These are phyloP conservation scores for Leucoraja ocellata DNA, from an alignment of 2,797 vertebrate genomes.

Conservation along the genomic window DNA sequence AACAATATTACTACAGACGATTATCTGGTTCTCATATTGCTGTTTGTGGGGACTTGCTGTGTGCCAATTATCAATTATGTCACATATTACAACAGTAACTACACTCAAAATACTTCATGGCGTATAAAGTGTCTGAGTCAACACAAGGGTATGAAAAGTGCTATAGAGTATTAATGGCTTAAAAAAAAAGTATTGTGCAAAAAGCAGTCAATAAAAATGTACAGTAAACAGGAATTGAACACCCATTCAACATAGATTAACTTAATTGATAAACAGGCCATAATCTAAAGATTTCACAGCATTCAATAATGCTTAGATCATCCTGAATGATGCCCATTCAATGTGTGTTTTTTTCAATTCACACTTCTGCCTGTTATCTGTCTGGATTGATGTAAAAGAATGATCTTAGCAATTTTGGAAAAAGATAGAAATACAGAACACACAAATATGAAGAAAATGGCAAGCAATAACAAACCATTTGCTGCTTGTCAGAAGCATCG, in stretches of 20 bases:
- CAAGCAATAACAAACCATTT: slow-evolving; percentile 79
- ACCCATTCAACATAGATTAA: background rate
- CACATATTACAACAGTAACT: no score
- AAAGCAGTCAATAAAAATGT: no score
- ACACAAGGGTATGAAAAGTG: no score
- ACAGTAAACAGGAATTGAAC: background rate
- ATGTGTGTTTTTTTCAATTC: background rate
- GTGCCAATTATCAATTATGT: no score
- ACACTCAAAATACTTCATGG: no score
- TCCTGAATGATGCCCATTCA: background rate
- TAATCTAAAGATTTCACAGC: background rate
- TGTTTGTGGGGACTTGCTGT: no score
- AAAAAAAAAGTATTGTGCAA: background rate
- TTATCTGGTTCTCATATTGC: no score
- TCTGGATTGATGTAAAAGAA: slow-evolving; percentile 18
- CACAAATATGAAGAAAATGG: slow-evolving; percentile 53
- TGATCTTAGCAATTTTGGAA: slow-evolving; percentile 41
- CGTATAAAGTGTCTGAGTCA: no score
- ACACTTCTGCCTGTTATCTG: background rate
- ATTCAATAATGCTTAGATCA: background rate
- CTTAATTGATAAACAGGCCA: slow-evolving; percentile 11
- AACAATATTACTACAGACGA: no score
- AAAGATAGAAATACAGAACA: slow-evolving; percentile 50
- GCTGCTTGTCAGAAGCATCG: slow-evolving; percentile 70
- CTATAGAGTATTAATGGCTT: no score